phyloP scores from a whole-genome alignment of 2,797 vertebrate genomes.

The Streptopelia turtur region DNA sequence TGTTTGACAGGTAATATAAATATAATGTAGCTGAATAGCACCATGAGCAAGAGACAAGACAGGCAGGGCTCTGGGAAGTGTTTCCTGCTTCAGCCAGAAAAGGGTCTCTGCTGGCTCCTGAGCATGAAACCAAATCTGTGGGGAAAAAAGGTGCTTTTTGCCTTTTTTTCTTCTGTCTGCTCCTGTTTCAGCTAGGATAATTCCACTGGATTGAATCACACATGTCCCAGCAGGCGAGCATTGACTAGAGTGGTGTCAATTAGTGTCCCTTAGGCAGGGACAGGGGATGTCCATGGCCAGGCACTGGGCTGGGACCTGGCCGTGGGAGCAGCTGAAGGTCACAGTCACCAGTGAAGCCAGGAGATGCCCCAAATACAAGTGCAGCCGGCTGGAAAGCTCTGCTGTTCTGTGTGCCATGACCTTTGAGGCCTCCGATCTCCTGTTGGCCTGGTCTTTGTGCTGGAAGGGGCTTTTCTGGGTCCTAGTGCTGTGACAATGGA shows the following conservation, averaged over 20 bases:
- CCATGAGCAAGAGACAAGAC: neutral
- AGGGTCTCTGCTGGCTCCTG: neutral
- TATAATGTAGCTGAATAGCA: neutral
- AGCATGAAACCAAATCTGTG: neutral
- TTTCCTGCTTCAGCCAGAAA: neutral
- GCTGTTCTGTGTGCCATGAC: neutral
- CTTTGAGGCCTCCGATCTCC: neutral
- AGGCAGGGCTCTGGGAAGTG: neutral
- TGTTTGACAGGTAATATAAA: neutral
- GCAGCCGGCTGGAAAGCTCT: neutral
- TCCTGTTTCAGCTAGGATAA: neutral
- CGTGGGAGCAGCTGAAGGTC: neutral
- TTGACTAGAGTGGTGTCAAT: neutral
- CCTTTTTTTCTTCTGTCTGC: neutral
- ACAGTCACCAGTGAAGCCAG: neutral
- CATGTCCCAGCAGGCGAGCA: accelerated
- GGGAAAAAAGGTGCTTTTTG: neutral
- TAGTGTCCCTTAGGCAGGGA: neutral
- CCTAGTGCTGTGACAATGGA: neutral
- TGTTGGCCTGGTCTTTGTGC: neutral
- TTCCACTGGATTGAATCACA: neutral
- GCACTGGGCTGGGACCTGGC: neutral
- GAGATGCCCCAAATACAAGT: neutral
- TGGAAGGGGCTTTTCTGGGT: neutral
- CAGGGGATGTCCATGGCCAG: neutral